A percentile compares a stretch with the other conserved stretches of the same genome.
Evolutionary conservation across 1,140 invertebrate species (phyloP).

Genomic region (Orius laevigatus): DNA sequence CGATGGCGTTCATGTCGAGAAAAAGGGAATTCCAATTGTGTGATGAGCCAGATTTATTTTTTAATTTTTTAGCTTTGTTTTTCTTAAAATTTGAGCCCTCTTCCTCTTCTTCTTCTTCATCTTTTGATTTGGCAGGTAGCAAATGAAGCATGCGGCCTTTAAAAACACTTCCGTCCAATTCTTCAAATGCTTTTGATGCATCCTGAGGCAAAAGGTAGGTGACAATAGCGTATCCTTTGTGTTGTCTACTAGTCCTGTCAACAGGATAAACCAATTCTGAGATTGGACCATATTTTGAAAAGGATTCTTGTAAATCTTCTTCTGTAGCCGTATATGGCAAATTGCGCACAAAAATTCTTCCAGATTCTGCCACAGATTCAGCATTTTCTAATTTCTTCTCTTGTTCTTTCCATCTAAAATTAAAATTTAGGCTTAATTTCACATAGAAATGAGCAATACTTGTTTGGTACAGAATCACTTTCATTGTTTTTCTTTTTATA

Average conservation of each 20-base stretch:
- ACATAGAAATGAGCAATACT: background rate
- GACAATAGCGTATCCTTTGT: slow-evolving; percentile 80
- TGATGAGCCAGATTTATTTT: slow-evolving; percentile 54
- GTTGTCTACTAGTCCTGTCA: slow-evolving; percentile 52
- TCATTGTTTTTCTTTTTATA: slow-evolving; percentile 25
- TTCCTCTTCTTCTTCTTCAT: slow-evolving; percentile 23
- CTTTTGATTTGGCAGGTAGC: slow-evolving; percentile 66
- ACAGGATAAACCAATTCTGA: slow-evolving; percentile 82
- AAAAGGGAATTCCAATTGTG: slow-evolving; percentile 97
- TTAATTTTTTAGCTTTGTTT: slow-evolving; percentile 66
- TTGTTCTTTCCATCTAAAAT: slow-evolving; percentile 48
- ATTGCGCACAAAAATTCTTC: slow-evolving; percentile 89
- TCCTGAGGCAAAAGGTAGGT: slow-evolving; percentile 92
- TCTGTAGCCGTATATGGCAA: slow-evolving; percentile 77
- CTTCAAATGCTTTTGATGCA: slow-evolving; percentile 72
- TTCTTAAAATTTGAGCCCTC: slow-evolving; percentile 52
- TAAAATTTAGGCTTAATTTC: background rate
- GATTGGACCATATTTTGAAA: slow-evolving; percentile 80
- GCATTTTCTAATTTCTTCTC: slow-evolving; percentile 50
- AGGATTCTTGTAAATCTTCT: slow-evolving; percentile 67
- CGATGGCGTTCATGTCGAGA: slow-evolving; percentile 83
- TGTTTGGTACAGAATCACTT: slow-evolving; percentile 21
- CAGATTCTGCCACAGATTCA: slow-evolving; percentile 76
- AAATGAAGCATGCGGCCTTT: slow-evolving; percentile 88
- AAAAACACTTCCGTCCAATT: slow-evolving; percentile 76